Base-by-base conservation (phyloP, 2,113 vertebrate genomes). In the Falco punctatus region DNA sequence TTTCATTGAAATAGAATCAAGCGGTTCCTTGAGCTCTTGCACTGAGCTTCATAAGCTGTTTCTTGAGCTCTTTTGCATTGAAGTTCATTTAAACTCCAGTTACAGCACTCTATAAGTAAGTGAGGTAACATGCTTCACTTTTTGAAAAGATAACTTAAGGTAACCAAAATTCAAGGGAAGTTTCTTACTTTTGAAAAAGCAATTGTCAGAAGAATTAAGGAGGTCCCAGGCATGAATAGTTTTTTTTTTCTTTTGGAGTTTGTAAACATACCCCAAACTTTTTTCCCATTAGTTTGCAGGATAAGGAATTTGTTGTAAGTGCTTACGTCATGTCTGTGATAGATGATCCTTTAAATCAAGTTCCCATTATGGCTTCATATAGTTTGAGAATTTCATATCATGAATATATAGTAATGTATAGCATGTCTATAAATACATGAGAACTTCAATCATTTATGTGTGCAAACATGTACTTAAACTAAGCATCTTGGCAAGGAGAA, bases 281-380 rank as follows among this genome's bases (percentile, higher is more conserved):
- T 67, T 65, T 90, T 61, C 44, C 15, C 15, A 21, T 57, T 38
- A 24, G 8, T 86, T 83, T 81, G 42, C n/a, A 73, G 64, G 35
- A 75, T 81, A 26, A 24, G 72, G 54, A 57, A 33, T 85, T 90
- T 18, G 2, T 57, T 89, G 0, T 42, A 84, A 67, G 21, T 91
- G 33, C 13, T 4, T 57, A 7, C 5, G 3, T 44, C 33, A 32
- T 0, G 0, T 79, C n/a, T 67, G 35, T 91, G 44, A 65, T 75
- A 81, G 70, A 84, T 1, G 6, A 33, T 54, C 35, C 30, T 85
- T 91, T 88, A 92, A 93, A 51, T 77, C 24, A 61, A 58, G 35
- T 90, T 93, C 64, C 16, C 72, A 20, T 92, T 90, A 65, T 10
- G 27, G 21, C 40, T 93, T 86, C 21, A 13, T 49, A 38, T 28